A percentile compares a stretch with the other conserved stretches of the same genome.
These are phyloP conservation scores for Cetoscarus ocellatus DNA, from an alignment of 2,797 vertebrate species.

Conservation along the genomic window DNA sequence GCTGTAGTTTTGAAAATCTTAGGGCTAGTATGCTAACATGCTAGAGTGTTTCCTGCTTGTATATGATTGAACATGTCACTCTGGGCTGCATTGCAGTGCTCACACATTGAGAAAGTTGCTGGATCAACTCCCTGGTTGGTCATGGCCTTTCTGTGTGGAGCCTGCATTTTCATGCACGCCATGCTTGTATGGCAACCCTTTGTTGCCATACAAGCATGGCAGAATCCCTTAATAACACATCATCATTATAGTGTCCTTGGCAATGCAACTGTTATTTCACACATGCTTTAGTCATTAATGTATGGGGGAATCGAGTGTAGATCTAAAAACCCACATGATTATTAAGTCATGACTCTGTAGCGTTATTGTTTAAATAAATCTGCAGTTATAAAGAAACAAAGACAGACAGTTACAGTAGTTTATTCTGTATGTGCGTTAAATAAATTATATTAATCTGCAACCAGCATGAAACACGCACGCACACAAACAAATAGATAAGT, in stretches of 20 bases:
- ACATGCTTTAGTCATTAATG: constrained; percentile 16
- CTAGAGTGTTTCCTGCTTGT: too few species aligned
- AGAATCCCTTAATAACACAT: background rate
- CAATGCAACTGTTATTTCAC: background rate
- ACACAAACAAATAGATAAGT: constrained; percentile 49
- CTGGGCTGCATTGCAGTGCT: too few species aligned
- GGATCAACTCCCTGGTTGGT: too few species aligned
- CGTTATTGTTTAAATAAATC: background rate
- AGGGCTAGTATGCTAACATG: too few species aligned
- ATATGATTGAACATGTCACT: too few species aligned
- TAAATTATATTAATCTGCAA: constrained; percentile 79
- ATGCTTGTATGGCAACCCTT: too few species aligned
- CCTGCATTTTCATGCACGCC: too few species aligned
- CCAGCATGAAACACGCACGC: constrained; percentile 49
- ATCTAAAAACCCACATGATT: constrained; percentile 88
- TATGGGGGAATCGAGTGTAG: constrained; percentile 63
- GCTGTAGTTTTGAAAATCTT: too few species aligned
- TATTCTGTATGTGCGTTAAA: constrained; percentile 77
- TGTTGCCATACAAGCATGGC: background rate
- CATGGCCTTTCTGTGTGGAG: too few species aligned
- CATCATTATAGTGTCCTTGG: background rate
- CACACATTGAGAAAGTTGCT: too few species aligned
- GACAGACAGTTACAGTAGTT: constrained; percentile 64
- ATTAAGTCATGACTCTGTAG: constrained; percentile 80
- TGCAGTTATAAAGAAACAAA: constrained; percentile 10